Evolutionary conservation across 2,888 invertebrate species (phyloP).

Genomic region (Hermodice carunculata): DNA sequence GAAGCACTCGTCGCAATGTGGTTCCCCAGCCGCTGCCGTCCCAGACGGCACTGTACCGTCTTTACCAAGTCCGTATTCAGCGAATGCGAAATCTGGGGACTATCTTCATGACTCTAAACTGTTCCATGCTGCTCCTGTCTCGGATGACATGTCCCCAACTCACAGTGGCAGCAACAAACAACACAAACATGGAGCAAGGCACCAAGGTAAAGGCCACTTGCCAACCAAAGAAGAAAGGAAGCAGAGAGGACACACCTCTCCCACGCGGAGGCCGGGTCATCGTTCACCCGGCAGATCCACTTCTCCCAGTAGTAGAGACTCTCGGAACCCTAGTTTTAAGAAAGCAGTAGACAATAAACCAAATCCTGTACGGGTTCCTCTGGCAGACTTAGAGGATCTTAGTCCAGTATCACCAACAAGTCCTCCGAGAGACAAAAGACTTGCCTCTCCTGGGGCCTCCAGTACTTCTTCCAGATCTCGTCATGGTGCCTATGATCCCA

Average conservation of each 20-base stretch:
- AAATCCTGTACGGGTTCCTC: conserved; percentile 18
- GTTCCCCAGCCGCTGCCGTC: too few species aligned
- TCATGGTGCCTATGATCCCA: too few species aligned
- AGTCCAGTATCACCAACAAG: conserved; percentile 19
- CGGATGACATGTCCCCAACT: neutral
- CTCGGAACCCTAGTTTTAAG: conserved; percentile 22
- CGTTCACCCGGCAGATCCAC: neutral
- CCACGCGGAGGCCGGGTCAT: neutral
- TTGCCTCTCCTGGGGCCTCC: conserved; percentile 8
- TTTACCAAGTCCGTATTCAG: conserved; percentile 47
- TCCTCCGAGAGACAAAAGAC: neutral
- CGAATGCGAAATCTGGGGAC: conserved; percentile 46
- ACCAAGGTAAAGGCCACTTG: too few species aligned
- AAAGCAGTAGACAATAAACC: conserved; percentile 6
- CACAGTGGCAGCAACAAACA: neutral
- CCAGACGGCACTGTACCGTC: neutral
- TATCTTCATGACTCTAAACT: conserved; percentile 46
- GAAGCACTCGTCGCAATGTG: conserved; percentile 6
- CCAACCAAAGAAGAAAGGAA: too few species aligned
- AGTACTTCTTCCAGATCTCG: too few species aligned
- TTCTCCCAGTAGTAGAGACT: neutral
- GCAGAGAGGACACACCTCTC: neutral
- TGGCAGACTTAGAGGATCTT: conserved; percentile 35
- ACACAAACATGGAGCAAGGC: neutral
- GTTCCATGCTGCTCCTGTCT: conserved; percentile 46